Percentiles rank a stretch among this genome's conserved stretches.
These are phyloP conservation scores for Meleagris gallopavo DNA, from an alignment of 2,113 vertebrate genomes.

Conservation along the genomic window DNA sequence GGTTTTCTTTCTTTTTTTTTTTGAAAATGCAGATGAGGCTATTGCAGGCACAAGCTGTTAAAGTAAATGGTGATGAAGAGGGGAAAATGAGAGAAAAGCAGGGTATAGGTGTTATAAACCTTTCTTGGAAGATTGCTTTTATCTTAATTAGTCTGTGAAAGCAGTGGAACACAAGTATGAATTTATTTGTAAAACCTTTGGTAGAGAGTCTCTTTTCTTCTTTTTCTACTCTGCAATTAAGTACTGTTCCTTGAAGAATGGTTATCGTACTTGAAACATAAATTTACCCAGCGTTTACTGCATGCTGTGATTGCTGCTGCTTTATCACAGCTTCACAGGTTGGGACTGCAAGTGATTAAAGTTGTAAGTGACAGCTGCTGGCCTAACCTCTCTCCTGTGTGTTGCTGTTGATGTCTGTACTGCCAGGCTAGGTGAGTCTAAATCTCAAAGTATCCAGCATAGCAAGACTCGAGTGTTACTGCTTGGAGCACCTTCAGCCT, in stretches of 20 bases:
- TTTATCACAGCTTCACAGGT: constrained; percentile 60
- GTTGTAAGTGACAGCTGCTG: constrained; percentile 48
- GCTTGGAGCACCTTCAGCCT: constrained; percentile 8
- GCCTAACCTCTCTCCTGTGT: neutral
- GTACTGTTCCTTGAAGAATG: neutral
- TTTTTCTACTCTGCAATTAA: neutral
- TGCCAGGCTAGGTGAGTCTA: neutral
- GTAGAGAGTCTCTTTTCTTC: neutral
- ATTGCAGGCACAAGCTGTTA: neutral
- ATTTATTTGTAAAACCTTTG: neutral
- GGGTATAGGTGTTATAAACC: neutral
- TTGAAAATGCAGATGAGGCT: neutral
- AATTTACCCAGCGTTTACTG: constrained; percentile 20
- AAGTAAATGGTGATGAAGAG: neutral
- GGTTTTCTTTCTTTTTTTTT: neutral
- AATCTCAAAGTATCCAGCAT: neutral
- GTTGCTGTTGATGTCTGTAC: neutral
- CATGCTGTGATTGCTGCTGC: constrained; percentile 47
- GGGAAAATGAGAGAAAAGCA: neutral
- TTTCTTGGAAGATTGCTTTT: neutral
- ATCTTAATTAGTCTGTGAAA: neutral
- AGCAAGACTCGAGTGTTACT: neutral
- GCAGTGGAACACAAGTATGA: neutral
- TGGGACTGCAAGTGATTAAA: constrained; percentile 2
- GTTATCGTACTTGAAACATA: neutral